Conservation (phyloP, 2,797 vertebrate genomes). For the Buceros bicornis region DNA sequence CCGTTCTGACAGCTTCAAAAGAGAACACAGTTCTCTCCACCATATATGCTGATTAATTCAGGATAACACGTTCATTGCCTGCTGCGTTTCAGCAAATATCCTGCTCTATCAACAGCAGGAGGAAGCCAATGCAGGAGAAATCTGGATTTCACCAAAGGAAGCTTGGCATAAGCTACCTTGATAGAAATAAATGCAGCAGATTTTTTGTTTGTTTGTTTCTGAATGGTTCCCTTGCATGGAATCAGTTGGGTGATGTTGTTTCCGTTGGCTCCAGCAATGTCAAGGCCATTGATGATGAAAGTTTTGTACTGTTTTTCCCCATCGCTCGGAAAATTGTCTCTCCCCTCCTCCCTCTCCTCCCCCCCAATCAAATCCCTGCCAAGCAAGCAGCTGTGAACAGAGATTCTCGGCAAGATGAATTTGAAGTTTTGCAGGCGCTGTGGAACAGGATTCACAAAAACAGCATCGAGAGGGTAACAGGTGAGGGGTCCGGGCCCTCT, state of each 20-base stretch:
- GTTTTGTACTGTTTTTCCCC: conserved; percentile 61
- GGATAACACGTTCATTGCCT: not conserved
- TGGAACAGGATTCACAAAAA: not conserved
- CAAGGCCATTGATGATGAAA: conserved; percentile 71
- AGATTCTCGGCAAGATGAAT: conserved; percentile 46
- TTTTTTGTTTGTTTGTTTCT: conserved; percentile 12
- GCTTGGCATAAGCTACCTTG: not conserved
- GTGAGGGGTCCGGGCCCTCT: not conserved
- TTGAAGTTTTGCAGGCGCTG: not conserved
- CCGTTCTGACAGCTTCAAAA: not conserved
- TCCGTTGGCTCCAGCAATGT: conserved; percentile 38
- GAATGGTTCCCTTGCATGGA: not conserved
- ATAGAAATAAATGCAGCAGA: conserved; percentile 33
- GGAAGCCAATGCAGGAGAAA: conserved; percentile 33
- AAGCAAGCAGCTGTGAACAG: conserved; percentile 64
- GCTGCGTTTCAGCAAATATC: conserved; percentile 40
- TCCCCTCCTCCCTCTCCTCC: not conserved
- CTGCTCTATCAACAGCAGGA: conserved; percentile 46
- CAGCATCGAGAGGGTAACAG: not conserved
- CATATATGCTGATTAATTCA: not conserved
- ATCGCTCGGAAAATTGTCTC: conserved; percentile 48
- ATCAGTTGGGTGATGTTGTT: conserved; percentile 30
- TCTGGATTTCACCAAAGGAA: conserved; percentile 42
- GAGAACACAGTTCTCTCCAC: not conserved
- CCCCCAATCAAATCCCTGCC: not conserved